Base-by-base conservation (phyloP, 2,113 vertebrate species). In the Entelurus aequoreus region DNA sequence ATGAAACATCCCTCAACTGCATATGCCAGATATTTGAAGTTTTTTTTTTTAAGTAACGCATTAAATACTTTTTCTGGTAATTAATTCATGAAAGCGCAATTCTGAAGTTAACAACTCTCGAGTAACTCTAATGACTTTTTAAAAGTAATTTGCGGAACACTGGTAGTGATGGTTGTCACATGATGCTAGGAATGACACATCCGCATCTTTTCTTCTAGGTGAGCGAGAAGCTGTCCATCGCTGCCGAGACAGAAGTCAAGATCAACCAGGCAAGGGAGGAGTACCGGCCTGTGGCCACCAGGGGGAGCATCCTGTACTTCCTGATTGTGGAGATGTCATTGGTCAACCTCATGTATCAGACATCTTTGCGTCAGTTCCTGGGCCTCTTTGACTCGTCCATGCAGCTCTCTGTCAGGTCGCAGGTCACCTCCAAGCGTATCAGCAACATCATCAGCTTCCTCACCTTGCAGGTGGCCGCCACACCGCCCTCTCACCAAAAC, bases 321-420 rank as follows among this genome's bases (percentile, higher is more conserved):
- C 92, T 98, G 69, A 92, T 96, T 72, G 95, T 93, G 0, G 95
- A 99, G 80, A 97, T 99, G 95, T 93, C 93, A 73, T 89, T 94
- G 92, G 94, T 99, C 60, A 99, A 95, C 36, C 90, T 94, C 74
- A 98, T 99, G 96, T 99, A 99, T 73, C 95, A 98, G 83, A 98
- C 94, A 1, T 99, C 97, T 0, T 90, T 99, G 52, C 86, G 91
- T 5, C 95, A 98, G 87, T 99, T 99, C 75, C 88, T 98, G 60
- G 91, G 92, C 47, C 87, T 95, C 49, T 99, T 99, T 85, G 94
- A 98, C 84, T 79, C 87, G 66, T 96, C 95, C 14, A 84, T 98
- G 59, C 78, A 98, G 96, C 74, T 96, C 96, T 55, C 74, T 69
- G 57, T 94, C 90, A 77, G 97, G 90, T 76, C 94, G 93, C 5